Base-by-base conservation (phyloP, 2,113 vertebrate species). In the Lanius collurio region DNA sequence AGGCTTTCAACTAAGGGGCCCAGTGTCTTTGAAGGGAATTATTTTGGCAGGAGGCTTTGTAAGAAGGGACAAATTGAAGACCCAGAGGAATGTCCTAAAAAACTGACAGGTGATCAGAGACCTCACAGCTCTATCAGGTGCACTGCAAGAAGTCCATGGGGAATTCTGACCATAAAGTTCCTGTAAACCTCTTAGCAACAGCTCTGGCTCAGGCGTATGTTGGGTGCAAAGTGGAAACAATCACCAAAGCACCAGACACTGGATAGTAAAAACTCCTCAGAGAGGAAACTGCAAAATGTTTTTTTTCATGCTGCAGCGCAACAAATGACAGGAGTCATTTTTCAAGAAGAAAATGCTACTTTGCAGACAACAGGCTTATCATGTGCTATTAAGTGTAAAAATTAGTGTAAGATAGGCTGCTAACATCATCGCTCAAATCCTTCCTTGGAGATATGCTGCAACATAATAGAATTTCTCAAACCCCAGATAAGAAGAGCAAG, bases 351-450 rank as follows among this genome's bases (percentile, higher is more conserved):
- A 92, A 95, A 91, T 13, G 33, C 64, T 71, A 10, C 80, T 91
- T 78, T 77, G 64, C 44, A 22, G 3, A 89, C 60, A 94, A 69
- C 60, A 89, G 83, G 28, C 42, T 83, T 86, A 80, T 27, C 79
- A 59, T 2, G 2, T 78, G 87, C 91, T 87, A 83, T 37, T 70
- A 86, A 70, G 49, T 81, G 44, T 53, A 79, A 89, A 94, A 94
- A 78, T 86, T 52, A 89, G 64, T 50, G 73, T 81, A 82, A 91
- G 69, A 56, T 81, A 74, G 83, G 60, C 53, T 84, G 64, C 80
- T 91, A 97, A 84, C 80, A 95, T 78, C 60, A 91, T 75, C 69
- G 64, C 49, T 91, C 64, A 94, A 94, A 91, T 84, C 69, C 49
- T 37, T 78, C 80, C 73, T 82, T 9, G 2, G 37, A 95, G 77